Evolutionary conservation across 2,113 vertebrate species (phyloP).

Genomic region (Ciconia maguari): DNA sequence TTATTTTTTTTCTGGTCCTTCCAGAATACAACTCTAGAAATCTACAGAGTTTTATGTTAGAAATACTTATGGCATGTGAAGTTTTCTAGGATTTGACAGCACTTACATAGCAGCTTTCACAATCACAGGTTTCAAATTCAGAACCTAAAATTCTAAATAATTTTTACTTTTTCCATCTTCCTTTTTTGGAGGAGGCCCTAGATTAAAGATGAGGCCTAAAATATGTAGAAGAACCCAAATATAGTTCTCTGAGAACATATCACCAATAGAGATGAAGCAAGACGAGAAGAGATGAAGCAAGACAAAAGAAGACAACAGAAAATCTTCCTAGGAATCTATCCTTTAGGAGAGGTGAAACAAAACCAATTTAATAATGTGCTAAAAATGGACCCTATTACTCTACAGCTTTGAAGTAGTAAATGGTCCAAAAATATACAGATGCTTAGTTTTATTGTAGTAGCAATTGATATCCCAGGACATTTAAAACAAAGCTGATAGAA

Average conservation of each 20-base stretch:
- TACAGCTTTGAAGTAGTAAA: not conserved
- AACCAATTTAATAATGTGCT: not conserved
- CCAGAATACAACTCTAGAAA: not conserved
- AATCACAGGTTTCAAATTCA: not conserved
- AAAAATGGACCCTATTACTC: not conserved
- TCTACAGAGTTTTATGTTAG: not conserved
- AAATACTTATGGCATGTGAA: not conserved
- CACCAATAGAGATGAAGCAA: rapidly evolving
- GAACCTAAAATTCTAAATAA: not conserved
- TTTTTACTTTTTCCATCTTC: not conserved
- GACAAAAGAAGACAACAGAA: not conserved
- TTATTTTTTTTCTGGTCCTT: not conserved
- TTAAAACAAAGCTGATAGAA: not conserved
- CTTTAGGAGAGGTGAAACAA: not conserved
- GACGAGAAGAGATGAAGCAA: not conserved
- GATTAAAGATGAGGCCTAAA: rapidly evolving
- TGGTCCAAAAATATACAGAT: not conserved
- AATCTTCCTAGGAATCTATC: not conserved
- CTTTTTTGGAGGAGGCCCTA: rapidly evolving
- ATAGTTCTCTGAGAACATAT: not conserved
- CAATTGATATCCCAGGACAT: not conserved
- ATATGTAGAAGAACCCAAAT: not conserved
- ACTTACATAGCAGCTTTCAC: not conserved
- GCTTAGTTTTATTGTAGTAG: not conserved
- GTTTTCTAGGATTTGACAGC: not conserved